A percentile compares a stretch with the other conserved stretches of the same genome.
Conservation (phyloP, 2,113 vertebrate genomes). For the Trachemys scripta region DNA sequence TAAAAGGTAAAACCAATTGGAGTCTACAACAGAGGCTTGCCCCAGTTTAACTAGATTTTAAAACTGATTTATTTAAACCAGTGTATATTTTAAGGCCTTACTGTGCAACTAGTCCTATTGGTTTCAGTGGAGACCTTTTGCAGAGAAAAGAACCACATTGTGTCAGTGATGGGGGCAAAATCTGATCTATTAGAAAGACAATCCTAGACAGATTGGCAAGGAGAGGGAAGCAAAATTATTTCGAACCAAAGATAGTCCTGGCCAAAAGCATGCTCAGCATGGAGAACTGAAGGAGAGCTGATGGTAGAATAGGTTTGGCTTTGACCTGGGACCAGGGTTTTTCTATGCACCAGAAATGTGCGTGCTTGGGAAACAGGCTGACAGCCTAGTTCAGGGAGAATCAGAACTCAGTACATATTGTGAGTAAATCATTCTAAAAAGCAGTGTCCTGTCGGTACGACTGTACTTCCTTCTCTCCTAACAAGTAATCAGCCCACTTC, state of each 20-base stretch:
- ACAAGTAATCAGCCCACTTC: neutral
- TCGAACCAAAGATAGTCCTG: neutral
- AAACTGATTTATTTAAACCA: too few relatives aligned
- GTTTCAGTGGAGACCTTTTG: accelerated
- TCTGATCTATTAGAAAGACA: neutral
- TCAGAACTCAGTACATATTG: neutral
- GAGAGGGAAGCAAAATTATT: neutral
- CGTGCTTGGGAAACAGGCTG: accelerated
- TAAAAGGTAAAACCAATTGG: neutral
- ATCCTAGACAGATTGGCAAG: neutral
- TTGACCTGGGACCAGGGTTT: neutral
- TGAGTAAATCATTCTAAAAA: neutral
- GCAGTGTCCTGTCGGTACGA: neutral
- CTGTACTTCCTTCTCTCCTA: neutral
- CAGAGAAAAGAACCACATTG: accelerated
- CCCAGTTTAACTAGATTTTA: neutral
- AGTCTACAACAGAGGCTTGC: neutral
- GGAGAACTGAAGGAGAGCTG: neutral
- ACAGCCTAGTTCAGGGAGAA: accelerated
- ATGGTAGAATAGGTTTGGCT: neutral
- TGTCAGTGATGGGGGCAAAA: accelerated
- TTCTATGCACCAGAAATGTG: accelerated
- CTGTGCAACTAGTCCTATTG: too few relatives aligned
- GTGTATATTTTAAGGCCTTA: too few relatives aligned
- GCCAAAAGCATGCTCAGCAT: neutral